phyloP scores from a whole-genome alignment of 2,797 vertebrate genomes.

The Hydrophis major region DNA sequence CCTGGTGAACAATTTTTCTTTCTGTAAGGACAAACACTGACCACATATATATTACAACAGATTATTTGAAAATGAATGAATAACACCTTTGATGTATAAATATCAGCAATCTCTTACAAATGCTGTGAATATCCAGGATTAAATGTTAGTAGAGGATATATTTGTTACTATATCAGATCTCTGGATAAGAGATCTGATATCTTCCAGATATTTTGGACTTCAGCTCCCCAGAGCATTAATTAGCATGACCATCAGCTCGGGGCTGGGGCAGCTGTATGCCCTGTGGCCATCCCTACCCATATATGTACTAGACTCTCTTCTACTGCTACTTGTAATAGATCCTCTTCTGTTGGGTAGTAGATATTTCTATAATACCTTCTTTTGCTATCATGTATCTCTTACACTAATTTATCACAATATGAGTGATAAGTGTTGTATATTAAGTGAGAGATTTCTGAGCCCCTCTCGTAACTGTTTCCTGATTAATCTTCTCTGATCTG shows the following conservation, averaged over 20 bases:
- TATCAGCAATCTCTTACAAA: not conserved
- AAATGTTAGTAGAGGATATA: not conserved
- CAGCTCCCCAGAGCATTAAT: not conserved
- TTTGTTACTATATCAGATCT: not conserved
- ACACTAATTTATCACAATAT: constrained; percentile 46
- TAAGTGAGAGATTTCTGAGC: constrained; percentile 41
- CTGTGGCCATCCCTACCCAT: not conserved
- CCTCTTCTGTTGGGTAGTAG: not conserved
- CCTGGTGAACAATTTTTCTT: constrained; percentile 48
- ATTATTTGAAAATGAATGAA: not conserved
- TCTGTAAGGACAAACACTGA: not conserved
- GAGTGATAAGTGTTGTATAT: constrained; percentile 17
- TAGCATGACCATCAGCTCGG: not conserved
- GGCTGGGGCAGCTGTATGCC: not conserved
- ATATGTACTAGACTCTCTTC: constrained; percentile 29
- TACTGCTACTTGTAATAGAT: constrained; percentile 32
- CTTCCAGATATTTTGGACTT: not conserved
- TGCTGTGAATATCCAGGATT: not conserved
- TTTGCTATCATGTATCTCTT: constrained; percentile 57
- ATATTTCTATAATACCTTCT: constrained; percentile 46
- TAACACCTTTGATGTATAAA: not conserved
- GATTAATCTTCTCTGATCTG: not conserved
- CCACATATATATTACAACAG: not conserved
- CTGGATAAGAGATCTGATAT: not conserved
- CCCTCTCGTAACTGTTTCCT: not conserved